Base-by-base conservation (phyloP, 2,888 invertebrate species). In the Agonum fuliginosum region DNA sequence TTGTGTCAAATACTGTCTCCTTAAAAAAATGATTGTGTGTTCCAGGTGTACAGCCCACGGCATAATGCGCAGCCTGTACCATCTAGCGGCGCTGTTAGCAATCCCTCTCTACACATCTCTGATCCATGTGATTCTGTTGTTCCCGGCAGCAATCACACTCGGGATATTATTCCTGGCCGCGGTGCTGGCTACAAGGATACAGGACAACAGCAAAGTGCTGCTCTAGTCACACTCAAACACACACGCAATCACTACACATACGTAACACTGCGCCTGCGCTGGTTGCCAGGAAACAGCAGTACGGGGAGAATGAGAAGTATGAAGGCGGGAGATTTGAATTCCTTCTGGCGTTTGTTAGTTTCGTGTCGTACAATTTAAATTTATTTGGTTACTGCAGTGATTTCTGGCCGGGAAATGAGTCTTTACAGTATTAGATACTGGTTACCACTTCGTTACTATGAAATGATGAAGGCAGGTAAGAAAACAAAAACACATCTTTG, bases 31-130 rank as follows among this genome's bases (percentile, higher is more conserved):
- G 10, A 19, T 22, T 20, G 14, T 19, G 2, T 17, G 4, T 41
- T 41, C 14, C 84, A 91, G 91, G 80, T 91, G 91, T 82, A 90
- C 89, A 0, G 89, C 89, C 0, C 90, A 89, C 83, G 91, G 91
- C 0, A 84, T 90, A 17, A 86, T 90, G 79, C 85, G 90, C 10
- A 88, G 89, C 0, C 84, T 89, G 73, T 86, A 88, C 71, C 90
- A 89, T 81, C 83, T 89, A 83, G 87, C 88, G 4, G 89, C 89
- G 0, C 88, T 90, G 1, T 80, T 86, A 1, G 88, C 89, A 17
- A 87, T 89, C 4, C 89, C 86, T 8, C 84, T 87, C 27, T 87
- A 86, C 81, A 83, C 83, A 78, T 81, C 81, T 84, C 74, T 87
- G 80, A 84, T 82, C 80, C 86, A 81, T 82, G 85, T 79, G 80